phyloP scores from a whole-genome alignment of 2,888 invertebrate species.

The Apomyelois bistriatella region DNA sequence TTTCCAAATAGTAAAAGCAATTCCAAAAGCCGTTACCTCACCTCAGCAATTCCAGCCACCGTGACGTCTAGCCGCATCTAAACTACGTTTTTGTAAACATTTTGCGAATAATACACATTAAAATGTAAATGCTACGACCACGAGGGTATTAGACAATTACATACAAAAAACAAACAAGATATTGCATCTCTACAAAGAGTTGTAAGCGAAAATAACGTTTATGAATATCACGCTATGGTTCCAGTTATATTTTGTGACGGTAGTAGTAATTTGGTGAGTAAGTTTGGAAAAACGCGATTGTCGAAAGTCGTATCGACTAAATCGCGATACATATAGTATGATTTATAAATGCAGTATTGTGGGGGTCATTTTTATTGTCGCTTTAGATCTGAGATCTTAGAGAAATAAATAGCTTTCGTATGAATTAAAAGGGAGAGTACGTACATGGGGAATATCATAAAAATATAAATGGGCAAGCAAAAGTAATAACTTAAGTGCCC shows the following conservation, averaged over 20 bases:
- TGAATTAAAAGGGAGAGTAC: constrained; percentile 7
- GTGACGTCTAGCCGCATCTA: constrained; percentile 66
- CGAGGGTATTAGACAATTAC: constrained; percentile 63
- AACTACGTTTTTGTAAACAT: constrained; percentile 60
- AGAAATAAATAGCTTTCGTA: constrained; percentile 7
- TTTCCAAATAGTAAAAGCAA: constrained; percentile 7
- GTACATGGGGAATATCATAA: neutral
- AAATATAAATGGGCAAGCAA: neutral
- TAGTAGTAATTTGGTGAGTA: neutral
- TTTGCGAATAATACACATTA: constrained; percentile 58
- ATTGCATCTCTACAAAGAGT: neutral
- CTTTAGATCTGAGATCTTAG: constrained; percentile 3
- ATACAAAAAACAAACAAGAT: constrained; percentile 26
- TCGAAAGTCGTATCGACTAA: constrained; percentile 16
- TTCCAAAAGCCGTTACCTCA: constrained; percentile 25
- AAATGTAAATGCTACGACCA: constrained; percentile 65
- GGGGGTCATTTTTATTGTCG: constrained; percentile 20
- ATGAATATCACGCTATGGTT: neutral
- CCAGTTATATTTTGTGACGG: neutral
- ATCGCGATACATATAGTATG: constrained; percentile 19
- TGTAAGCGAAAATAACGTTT: neutral
- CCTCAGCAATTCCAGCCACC: constrained; percentile 31
- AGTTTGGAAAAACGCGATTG: constrained; percentile 13
- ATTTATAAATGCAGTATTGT: constrained; percentile 22
- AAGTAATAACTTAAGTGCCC: neutral